These are phyloP conservation scores for Brachionus koreanus DNA, from an alignment of 1,140 invertebrate species.

Conservation along the genomic window DNA sequence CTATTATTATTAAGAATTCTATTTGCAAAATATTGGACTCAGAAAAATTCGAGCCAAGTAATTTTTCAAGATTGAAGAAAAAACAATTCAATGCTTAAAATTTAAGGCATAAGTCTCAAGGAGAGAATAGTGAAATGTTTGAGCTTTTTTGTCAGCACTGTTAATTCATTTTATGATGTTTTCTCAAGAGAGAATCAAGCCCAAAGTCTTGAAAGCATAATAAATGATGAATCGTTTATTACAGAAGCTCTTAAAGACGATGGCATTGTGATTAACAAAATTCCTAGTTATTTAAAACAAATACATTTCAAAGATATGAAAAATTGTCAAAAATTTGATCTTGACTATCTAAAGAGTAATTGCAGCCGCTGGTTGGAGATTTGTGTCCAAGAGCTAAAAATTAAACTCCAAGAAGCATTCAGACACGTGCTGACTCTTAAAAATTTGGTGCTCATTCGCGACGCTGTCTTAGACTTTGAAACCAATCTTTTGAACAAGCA, in stretches of 20 bases:
- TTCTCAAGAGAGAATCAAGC: background rate
- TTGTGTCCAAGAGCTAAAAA: background rate
- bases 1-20: background rate
- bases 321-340: background rate
- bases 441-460: constrained; percentile 34
- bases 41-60: constrained; percentile 22
- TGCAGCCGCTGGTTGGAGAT: background rate
- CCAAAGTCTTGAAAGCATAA: background rate
- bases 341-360: background rate
- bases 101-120: background rate
- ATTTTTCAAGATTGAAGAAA: background rate
- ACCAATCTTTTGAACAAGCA: background rate
- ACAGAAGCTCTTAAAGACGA: constrained; percentile 41
- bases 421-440: constrained; percentile 30
- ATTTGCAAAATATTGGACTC: background rate
- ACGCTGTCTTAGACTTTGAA: constrained; percentile 22
- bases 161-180: background rate
- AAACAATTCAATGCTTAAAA: background rate
- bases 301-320: constrained; percentile 3
- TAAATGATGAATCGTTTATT: constrained; percentile 8
- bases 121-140: constrained; percentile 2
- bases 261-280: constrained; percentile 12
- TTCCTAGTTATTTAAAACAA: constrained; percentile 13
- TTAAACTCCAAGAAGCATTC: background rate
- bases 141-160: background rate